These are phyloP conservation scores for Chaetophractus vellerosus DNA, from an alignment of 2,797 vertebrate genomes.

Conservation along the genomic window DNA sequence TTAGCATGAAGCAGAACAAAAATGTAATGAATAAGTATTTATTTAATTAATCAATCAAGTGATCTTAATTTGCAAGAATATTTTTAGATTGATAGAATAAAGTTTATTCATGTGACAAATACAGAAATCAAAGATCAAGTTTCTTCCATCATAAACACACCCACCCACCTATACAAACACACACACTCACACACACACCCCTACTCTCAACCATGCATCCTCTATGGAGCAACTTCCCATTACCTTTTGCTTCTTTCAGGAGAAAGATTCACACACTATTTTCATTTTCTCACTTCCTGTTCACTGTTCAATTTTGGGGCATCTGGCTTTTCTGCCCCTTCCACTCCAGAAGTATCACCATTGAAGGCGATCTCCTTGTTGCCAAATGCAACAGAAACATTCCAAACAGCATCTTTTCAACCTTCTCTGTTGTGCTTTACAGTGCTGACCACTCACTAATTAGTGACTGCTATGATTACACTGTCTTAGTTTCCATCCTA, in stretches of 20 bases:
- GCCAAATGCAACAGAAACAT: not conserved
- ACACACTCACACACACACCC: not conserved
- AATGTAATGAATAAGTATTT: not conserved
- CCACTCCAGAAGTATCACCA: conserved; percentile 1
- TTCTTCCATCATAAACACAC: not conserved
- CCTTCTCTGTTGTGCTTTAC: not conserved
- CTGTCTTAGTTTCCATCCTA: not conserved
- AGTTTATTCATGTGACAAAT: conserved; percentile 8
- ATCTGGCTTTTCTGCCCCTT: not conserved
- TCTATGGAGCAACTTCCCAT: not conserved
- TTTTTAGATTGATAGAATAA: not conserved
- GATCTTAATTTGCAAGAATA: conserved; percentile 10
- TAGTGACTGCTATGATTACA: not conserved
- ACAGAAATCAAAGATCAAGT: not conserved
- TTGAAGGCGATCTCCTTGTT: conserved; percentile 1
- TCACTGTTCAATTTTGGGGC: not conserved
- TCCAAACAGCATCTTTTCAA: not conserved
- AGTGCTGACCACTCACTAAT: not conserved
- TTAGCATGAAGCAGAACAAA: conserved; percentile 1
- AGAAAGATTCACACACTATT: not conserved
- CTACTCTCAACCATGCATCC: not conserved
- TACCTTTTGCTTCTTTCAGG: not conserved
- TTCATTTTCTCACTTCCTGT: not conserved
- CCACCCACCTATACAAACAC: too few species aligned
- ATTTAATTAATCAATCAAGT: not conserved